These are phyloP conservation scores for Silurus glanis DNA, from an alignment of 2,113 vertebrate species.

Conservation along the genomic window DNA sequence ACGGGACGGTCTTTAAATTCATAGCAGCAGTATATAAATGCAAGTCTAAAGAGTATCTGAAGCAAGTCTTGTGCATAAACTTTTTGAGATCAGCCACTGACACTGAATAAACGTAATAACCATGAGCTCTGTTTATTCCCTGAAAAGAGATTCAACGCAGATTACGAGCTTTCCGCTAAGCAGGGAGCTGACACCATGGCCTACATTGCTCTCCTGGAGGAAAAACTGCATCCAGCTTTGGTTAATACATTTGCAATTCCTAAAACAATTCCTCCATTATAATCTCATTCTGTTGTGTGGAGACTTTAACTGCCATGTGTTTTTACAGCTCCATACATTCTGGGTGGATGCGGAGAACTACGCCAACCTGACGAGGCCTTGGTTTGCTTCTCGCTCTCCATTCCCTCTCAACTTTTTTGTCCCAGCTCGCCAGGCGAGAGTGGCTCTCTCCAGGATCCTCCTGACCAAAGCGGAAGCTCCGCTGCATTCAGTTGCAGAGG, in stretches of 20 bases:
- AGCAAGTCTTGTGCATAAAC: background rate
- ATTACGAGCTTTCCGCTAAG: slow-evolving; percentile 89
- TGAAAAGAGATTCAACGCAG: slow-evolving; percentile 89
- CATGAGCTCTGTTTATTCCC: slow-evolving; percentile 6
- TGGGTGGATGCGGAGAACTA: slow-evolving; percentile 98
- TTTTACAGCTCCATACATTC: slow-evolving; percentile 90
- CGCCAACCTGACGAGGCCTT: slow-evolving; percentile 86
- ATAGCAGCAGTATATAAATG: background rate
- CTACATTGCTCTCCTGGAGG: slow-evolving; percentile 92
- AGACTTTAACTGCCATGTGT: background rate
- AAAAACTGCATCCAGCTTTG: slow-evolving; percentile 88
- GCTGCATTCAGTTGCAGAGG: slow-evolving; percentile 81
- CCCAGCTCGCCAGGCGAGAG: slow-evolving; percentile 81
- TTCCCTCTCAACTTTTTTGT: slow-evolving; percentile 89
- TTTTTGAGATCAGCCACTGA: background rate
- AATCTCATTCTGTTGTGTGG: background rate
- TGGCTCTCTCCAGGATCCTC: slow-evolving; percentile 85
- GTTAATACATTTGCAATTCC: slow-evolving; percentile 63
- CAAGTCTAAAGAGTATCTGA: background rate
- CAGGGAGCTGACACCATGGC: slow-evolving; percentile 96
- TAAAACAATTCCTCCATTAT: background rate
- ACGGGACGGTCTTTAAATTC: background rate
- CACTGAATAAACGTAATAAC: background rate
- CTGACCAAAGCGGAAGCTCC: slow-evolving; percentile 86
- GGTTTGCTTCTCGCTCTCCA: slow-evolving; percentile 90